Base-by-base conservation (phyloP, 2,797 vertebrate species). In the Oryzias dopingdopingensis region DNA sequence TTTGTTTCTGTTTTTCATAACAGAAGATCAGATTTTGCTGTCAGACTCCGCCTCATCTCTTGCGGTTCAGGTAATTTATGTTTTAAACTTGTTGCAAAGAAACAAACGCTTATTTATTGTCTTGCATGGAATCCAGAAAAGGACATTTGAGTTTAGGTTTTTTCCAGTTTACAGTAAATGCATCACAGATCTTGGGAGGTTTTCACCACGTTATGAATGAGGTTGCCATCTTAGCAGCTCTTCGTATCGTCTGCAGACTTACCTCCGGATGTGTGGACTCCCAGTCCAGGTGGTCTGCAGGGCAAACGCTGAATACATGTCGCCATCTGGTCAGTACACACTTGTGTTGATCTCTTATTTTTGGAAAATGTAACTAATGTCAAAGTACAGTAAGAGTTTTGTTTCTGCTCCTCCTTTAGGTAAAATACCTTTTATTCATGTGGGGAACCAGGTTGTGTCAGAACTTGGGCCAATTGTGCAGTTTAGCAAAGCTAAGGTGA, bases 391-490 rank as follows among this genome's bases (percentile, higher is more conserved):
- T 0, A 2, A 10, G 7, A 32, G 29, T n/a, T 12, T 43, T 8
- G 37, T 0, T 42, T 16, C 42, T 13, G 37, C 17, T 54, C 3
- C 59, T 1, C 42, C 66, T 76, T 26, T 67, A 99, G 97, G 97
- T 57, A 98, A 97, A 89, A 95, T 98, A 69, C 97, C 97, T 37
- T 99, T 98, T 59, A 98, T 99, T 82, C 96, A 96, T 0, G 96
- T 98, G 12, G 95, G 96, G 68, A 98, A 96, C 89, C 96, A 99
- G 90, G 97, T 99, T 60, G 94, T 97, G 54, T 99, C 96, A 47
- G 96, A 99, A 87, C 91, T 99, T 65, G 95, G 95, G 16, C 96
- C 96, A 10, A 96, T 98, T 60, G 95, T 99, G 40, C 96, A 98
- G 54, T 98, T 99, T 65, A 94, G 95, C 58, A 98, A 96, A 91